phyloP scores from a whole-genome alignment of 1,140 invertebrate species.

The Planococcus citri region DNA sequence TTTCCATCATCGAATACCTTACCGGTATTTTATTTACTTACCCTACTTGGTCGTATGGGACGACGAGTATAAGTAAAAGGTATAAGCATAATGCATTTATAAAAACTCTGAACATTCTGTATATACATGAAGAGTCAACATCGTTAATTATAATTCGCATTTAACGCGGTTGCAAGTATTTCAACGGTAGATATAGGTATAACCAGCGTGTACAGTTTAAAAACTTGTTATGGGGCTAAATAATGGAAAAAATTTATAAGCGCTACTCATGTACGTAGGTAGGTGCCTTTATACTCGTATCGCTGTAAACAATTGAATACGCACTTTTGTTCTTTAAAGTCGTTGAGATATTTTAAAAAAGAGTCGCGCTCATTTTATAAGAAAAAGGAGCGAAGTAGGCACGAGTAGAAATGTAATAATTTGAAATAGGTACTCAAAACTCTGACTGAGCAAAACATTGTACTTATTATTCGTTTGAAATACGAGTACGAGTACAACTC shows the following conservation, averaged over 20 bases:
- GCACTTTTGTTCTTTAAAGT: background rate
- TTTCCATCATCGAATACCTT: constrained; percentile 10
- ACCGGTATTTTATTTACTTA: no score
- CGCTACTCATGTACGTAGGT: no score
- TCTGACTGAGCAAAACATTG: background rate
- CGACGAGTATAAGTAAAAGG: background rate
- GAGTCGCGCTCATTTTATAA: background rate
- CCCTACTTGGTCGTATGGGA: background rate
- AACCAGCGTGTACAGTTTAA: background rate
- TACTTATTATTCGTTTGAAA: background rate
- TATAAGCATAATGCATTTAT: no score
- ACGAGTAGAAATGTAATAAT: background rate
- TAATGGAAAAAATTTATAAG: background rate
- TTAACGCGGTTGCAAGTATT: no score
- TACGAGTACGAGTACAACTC: no score
- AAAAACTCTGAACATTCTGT: no score
- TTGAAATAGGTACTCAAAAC: background rate
- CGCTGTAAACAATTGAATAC: background rate
- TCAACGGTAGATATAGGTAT: no score
- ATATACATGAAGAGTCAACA: background rate
- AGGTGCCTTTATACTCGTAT: background rate
- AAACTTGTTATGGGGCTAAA: background rate
- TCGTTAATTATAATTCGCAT: background rate
- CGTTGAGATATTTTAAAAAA: background rate
- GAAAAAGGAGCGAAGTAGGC: background rate